Base-by-base conservation (phyloP, 2,888 invertebrate genomes). In the Ariolimax columbianus region DNA sequence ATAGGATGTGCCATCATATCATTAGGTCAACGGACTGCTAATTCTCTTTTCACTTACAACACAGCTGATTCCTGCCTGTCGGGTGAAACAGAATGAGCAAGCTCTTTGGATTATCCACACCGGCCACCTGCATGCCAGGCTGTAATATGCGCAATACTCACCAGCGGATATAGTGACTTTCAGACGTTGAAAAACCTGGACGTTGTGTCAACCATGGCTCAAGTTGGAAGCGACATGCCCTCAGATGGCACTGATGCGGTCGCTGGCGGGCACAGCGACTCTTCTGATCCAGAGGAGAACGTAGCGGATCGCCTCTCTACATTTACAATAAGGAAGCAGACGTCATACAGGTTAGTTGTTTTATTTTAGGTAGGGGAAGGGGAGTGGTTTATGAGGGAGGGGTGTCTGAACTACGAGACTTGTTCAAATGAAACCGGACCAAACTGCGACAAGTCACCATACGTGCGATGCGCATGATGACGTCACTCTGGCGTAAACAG, bases 261-360 rank as follows among this genome's bases (percentile, higher is more conserved):
- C n/a, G 33, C 70, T 36, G 43, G 38, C 11, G 75, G 72, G 26
- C 81, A 72, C 19, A 81, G 87, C 75, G 89, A 89, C 86, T 88
- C 89, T 26, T 88, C 88, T 1, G 90, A 89, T 33, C 80, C 81
- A 0, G 89, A 88, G 33, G 88, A 90, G 23, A 87, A 87, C n/a
- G 51, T 87, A 19, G 77, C 84, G 4, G 89, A 89, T 77, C 83
- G 80, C 36, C 75, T 88, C 66, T 88, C 89, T 26, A 87, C 87
- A 77, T 90, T 89, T 82, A 88, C 89, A 72, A 89, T 90, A n/a
- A 86, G 88, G 66, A 90, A 90, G 84, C 89, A 90, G 86, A 90
- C 88, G n/a, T 90, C 90, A 9, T 90, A 90, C 88, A 90, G 90
- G 90, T 90, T 77, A 47, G 85, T 77, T 0, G 7, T 63, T n/a